Evolutionary conservation across 2,888 invertebrate genomes (phyloP), one percentile per base, ranked within the genome.

Genomic region (Flexamia atlantica): DNA sequence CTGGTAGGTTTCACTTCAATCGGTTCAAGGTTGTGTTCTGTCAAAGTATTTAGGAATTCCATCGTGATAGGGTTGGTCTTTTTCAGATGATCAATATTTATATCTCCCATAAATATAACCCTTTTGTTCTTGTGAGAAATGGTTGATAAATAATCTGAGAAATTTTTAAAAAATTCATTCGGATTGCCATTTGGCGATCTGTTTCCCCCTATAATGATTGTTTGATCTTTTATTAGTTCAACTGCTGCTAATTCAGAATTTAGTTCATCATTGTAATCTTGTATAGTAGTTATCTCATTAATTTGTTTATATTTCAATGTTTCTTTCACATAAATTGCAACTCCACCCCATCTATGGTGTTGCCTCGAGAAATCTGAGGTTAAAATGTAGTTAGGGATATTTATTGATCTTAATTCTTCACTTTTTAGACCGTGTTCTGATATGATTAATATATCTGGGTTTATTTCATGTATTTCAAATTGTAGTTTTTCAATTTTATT

Each of bases 371-470:
- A n/a, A n/a, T n/a, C n/a, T n/a, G n/a, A n/a, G n/a, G n/a, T n/a
- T n/a, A n/a, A n/a, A n/a, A n/a, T n/a, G 46, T 46, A 46, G n/a
- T 46, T 12, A 3, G 46, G 4, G 17, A 46, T 46, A 2, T 46
- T 17, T 17, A 17, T 46, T 2, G 12, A 46, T 46, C 17, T 12
- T 46, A 46, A 17, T 46, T 12, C 3, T 46, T 74, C 36, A 17
- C 7, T n/a, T 36, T 20, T 1, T 14, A 30, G 46, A 1, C 36
- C 74, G 25, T 32, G 36, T 74, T 74, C 74, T 10, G 74, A 74
- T 36, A 74, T 40, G 5, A 74, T 74, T 42, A 74, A 23, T 10
- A 74, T 10, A n/a, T 74, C 74, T 9, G 74, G 74, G 36, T 30
- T 32, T 20, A 42, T 23, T 14, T 74, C 17, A 46, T 74, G 10